These are phyloP conservation scores for Drosophila paracracens DNA, from an alignment of 2,888 invertebrate species.

Conservation along the genomic window DNA sequence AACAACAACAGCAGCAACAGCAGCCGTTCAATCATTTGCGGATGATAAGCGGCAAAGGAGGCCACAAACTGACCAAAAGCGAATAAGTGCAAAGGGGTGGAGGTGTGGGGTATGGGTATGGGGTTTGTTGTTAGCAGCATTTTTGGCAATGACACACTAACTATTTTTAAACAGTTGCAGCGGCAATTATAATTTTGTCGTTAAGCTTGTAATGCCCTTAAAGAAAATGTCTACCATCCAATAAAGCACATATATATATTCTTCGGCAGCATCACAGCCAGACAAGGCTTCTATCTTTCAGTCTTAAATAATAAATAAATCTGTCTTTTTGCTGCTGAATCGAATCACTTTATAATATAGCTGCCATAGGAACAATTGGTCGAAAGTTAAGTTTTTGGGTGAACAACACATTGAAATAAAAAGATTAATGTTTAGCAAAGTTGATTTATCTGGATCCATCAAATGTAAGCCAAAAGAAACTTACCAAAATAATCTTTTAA, in stretches of 20 bases:
- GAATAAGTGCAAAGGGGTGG: background rate
- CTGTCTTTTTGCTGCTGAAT: background rate
- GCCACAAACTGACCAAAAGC: conserved; percentile 41
- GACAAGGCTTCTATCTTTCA: background rate
- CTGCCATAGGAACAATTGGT: background rate
- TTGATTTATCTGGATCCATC: background rate
- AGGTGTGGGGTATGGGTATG: background rate
- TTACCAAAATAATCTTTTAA: background rate
- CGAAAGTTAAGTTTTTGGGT: too few relatives aligned
- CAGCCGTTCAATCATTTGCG: conserved; percentile 55
- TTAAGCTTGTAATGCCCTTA: background rate
- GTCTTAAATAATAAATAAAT: too few relatives aligned
- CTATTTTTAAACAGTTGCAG: background rate
- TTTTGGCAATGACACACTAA: conserved; percentile 24
- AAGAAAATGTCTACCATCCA: background rate
- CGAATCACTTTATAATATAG: background rate
- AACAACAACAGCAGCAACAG: conserved; percentile 32
- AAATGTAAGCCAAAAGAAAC: background rate
- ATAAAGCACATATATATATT: background rate
- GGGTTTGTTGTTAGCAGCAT: background rate
- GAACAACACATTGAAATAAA: background rate
- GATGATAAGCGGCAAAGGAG: conserved; percentile 50
- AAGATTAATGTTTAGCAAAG: background rate
- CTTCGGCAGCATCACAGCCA: background rate
- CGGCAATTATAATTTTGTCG: background rate